Base-by-base conservation (phyloP, 2,797 vertebrate genomes). In the Pampus argenteus region DNA sequence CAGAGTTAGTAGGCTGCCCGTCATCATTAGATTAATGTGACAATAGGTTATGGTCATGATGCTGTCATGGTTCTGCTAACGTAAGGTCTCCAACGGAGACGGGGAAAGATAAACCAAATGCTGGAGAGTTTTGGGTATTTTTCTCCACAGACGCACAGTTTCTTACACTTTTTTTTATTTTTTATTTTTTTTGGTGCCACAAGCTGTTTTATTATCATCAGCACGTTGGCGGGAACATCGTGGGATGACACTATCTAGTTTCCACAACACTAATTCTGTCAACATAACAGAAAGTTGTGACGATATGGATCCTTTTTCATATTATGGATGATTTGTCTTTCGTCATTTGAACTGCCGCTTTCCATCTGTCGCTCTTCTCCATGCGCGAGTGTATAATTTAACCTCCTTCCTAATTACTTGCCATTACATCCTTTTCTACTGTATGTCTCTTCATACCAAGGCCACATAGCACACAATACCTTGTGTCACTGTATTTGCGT, bases 21-120 rank as follows among this genome's bases (percentile, higher is more conserved):
- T 90, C 88, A 86, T 83, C 36, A 67, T 78, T 71, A 87, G 84
- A 87, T 86, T 76, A 81, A 87, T 84, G 81, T 68, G 81, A 87
- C 86, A 66, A 70, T 76, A 71, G 84, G 69, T 84, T 74, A 70
- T 11, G 26, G 62, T 66, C 66, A 38, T 17, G 55, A 66, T 25
- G 74, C 65, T 61, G 76, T 71, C 71, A 40, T 1, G 26, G 48
- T 17, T 50, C 74, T 57, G 81, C 59, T 64, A 47, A 47, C 5
- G 48, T n/a, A 11, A 58, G 40, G 15, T n/a, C 50, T 70, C 63
- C 36, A 11, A 49, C 25, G 18, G 47, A 38, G 48, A 18, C n/a
- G n/a, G n/a, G n/a, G 13, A 28, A 22, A 60, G 59, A 48, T 62
- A 25, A 57, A 74, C 3, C 28, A 28, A 66, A 55, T 13, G 62